Conservation (phyloP, 1,140 invertebrate genomes). For the Coptotermes formosanus region DNA sequence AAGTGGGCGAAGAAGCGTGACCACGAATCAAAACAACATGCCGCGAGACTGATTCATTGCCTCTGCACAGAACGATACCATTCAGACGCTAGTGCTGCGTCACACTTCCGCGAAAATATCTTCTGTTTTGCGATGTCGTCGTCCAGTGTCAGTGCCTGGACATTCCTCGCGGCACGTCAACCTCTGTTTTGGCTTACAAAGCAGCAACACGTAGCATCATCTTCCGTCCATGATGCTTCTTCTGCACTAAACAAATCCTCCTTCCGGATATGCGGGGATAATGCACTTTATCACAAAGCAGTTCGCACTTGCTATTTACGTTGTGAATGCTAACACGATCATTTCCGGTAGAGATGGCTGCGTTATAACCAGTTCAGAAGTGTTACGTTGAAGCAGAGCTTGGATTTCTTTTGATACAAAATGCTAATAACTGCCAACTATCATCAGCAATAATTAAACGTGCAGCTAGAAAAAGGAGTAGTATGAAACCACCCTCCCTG, state of each 20-base stretch:
- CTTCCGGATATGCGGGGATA: background rate
- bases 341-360: background rate
- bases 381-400: too few species aligned
- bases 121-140: background rate
- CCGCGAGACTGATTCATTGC: background rate
- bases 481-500: too few species aligned
- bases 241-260: background rate
- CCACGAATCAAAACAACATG: background rate
- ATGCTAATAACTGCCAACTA: too few species aligned
- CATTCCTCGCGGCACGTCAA: background rate
- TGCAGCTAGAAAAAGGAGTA: too few species aligned
- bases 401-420: too few species aligned
- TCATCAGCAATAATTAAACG: too few species aligned
- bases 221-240: background rate
- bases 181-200: background rate
- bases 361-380: background rate
- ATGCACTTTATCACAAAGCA: background rate
- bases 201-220: background rate
- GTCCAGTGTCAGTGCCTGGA: background rate
- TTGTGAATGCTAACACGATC: background rate
- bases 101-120: background rate
- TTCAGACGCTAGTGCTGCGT: background rate
- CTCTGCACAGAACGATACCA: background rate
- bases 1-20: background rate
- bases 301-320: background rate